Percentiles rank a stretch among this genome's conserved stretches.
These are phyloP conservation scores for Drosophila bifasciata DNA, from an alignment of 1,140 invertebrate species.

Conservation along the genomic window DNA sequence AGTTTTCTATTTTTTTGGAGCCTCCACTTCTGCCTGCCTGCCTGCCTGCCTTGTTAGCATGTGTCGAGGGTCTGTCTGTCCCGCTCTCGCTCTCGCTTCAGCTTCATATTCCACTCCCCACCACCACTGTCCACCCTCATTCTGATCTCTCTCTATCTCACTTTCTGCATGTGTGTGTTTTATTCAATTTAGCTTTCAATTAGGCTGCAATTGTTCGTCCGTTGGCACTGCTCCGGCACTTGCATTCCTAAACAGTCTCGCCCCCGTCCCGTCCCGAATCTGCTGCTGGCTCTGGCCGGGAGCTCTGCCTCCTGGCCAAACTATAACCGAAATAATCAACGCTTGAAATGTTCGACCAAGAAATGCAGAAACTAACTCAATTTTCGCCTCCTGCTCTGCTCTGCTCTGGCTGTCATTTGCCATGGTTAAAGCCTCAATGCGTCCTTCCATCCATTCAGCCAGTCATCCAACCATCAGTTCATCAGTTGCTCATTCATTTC, in stretches of 20 bases:
- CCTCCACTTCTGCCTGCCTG: slow-evolving; percentile 1
- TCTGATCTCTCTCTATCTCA: not conserved
- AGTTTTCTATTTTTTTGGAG: slow-evolving; percentile 21
- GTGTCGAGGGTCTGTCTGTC: slow-evolving; percentile 40
- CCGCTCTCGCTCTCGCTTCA: too few relatives aligned
- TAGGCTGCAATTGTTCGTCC: slow-evolving; percentile 81
- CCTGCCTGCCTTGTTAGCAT: slow-evolving; percentile 71
- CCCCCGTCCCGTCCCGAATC: not conserved
- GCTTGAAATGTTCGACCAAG: slow-evolving; percentile 33
- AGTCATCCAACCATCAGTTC: slow-evolving; percentile 27
- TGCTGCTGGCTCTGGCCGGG: not conserved
- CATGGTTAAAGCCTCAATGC: slow-evolving; percentile 39
- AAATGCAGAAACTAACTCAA: slow-evolving; percentile 44
- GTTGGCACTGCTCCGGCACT: slow-evolving; percentile 53
- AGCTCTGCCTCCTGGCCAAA: slow-evolving; percentile 4
- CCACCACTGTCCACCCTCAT: not conserved
- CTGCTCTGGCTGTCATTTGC: not conserved
- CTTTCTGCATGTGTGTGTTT: slow-evolving; percentile 51
- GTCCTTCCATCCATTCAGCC: slow-evolving; percentile 8
- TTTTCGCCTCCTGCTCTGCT: slow-evolving; percentile 28
- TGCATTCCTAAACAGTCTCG: slow-evolving; percentile 72
- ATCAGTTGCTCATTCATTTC: slow-evolving; percentile 52
- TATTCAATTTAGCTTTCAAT: slow-evolving; percentile 83
- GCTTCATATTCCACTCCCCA: too few relatives aligned
- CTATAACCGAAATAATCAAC: slow-evolving; percentile 50